Base-by-base conservation (phyloP, 2,797 vertebrate species). In the Siniperca scherzeri region DNA sequence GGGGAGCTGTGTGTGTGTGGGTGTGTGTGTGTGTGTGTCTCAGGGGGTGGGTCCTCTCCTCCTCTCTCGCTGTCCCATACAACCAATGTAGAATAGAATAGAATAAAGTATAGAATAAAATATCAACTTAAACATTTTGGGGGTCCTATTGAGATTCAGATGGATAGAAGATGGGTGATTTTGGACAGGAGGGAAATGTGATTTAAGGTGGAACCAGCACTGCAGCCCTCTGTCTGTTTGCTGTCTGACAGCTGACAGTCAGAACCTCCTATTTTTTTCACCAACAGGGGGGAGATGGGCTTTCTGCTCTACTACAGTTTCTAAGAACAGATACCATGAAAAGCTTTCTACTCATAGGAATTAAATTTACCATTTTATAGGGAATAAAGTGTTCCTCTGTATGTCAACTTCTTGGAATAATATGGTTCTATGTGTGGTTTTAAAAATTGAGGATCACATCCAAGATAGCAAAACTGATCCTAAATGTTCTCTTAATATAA, bases 1-100 rank as follows among this genome's bases (percentile, higher is more conserved):
- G 25, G 86, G 86, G 91, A 90, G 55, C 21, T 73, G 75, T 72
- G 70, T 83, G 72, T 83, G 84, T 71, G 70, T 57, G 72, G 71
- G 73, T 60, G 56, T 44, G 70, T 69, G 57, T 68, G 57, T 68
- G 53, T 80, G 46, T 56, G 68, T 42, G 55, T 36, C 3, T 46
- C 27, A 57, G 62, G 27, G 73, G 70, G 64, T 14, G 70, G 61
- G 70, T 79, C 56, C 48, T 78, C 69, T 66, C 36, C 40, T 62
- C 38, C 50, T 70, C 64, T 78, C 36, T 68, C 14, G 30, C 46
- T 59, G 59, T 73, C 66, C 55, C 7, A 70, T 77, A 84, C 8
- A 80, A 87, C 7, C 0, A 2, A 1, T 16, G 16, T 57, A 68
- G 48, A 74, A 65, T 25, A 19, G 64, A 80, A 73, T 7, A 70